Percentiles rank a stretch among this genome's conserved stretches.
Evolutionary conservation across 2,888 invertebrate species (phyloP).

Genomic region (Tanypteryx hageni): DNA sequence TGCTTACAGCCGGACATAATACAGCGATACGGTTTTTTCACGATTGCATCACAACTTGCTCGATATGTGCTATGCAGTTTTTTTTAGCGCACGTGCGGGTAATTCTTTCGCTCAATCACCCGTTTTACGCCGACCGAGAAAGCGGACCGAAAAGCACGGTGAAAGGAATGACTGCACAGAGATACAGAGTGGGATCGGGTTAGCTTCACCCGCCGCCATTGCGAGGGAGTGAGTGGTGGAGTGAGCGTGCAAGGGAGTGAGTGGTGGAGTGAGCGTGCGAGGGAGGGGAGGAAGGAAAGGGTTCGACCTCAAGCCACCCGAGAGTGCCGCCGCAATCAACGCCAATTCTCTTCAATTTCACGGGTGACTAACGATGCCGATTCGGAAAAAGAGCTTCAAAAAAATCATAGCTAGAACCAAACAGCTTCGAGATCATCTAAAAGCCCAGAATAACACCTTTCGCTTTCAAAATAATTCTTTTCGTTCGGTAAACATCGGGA

Average conservation of each 20-base stretch:
- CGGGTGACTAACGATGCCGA: constrained; percentile 52
- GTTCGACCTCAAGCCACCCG: constrained; percentile 57
- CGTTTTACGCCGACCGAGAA: neutral
- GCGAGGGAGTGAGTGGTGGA: neutral
- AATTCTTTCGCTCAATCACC: neutral
- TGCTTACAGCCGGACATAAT: too few species aligned
- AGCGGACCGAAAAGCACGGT: neutral
- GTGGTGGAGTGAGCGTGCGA: neutral
- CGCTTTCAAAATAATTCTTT: neutral
- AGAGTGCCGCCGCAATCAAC: constrained; percentile 56
- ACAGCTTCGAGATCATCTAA: neutral
- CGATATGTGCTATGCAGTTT: neutral
- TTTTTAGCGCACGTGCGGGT: neutral
- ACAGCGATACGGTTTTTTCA: too few species aligned
- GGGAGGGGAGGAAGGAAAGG: neutral
- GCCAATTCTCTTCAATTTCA: constrained; percentile 63
- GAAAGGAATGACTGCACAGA: neutral
- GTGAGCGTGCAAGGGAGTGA: neutral
- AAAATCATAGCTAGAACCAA: neutral
- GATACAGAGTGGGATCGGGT: neutral
- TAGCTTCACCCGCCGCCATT: neutral
- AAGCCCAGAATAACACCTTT: neutral
- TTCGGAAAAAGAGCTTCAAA: constrained; percentile 12
- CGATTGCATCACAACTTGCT: too few species aligned
- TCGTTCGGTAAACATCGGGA: neutral